phyloP scores from a whole-genome alignment of 2,113 vertebrate genomes.

The Egretta garzetta region DNA sequence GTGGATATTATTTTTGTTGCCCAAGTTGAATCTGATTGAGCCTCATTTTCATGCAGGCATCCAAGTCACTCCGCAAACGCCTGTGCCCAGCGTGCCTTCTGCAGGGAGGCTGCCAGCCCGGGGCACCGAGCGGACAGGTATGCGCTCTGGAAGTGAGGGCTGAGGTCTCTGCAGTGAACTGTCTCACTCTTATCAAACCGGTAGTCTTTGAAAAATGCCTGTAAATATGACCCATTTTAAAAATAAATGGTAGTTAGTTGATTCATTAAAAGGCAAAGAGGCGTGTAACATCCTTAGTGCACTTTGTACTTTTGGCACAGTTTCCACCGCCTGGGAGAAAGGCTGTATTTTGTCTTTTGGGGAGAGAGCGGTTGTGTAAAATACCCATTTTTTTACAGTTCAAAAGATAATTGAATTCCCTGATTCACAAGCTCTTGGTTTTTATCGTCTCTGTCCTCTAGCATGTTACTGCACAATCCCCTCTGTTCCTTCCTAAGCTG shows the following conservation, averaged over 20 bases:
- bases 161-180: neutral
- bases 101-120: neutral
- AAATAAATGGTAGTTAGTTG: neutral
- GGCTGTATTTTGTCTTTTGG: neutral
- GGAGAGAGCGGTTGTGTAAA: neutral
- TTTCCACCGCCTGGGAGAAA: neutral
- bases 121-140: neutral
- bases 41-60: neutral
- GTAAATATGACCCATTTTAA: neutral
- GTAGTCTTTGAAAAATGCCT: neutral
- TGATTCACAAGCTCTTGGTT: neutral
- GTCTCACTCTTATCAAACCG: neutral
- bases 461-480: neutral
- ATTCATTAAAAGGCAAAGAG: neutral
- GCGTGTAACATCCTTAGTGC: neutral
- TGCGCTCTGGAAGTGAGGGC: neutral
- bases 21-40: neutral
- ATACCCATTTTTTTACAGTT: slow-evolving; percentile 5
- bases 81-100: neutral
- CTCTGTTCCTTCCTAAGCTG: neutral
- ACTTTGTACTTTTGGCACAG: neutral
- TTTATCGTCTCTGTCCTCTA: neutral
- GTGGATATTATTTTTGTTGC: neutral
- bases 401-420: slow-evolving; percentile 9
- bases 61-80: neutral